Base-by-base conservation (phyloP, 2,797 vertebrate genomes). In the Myotis planiceps region DNA sequence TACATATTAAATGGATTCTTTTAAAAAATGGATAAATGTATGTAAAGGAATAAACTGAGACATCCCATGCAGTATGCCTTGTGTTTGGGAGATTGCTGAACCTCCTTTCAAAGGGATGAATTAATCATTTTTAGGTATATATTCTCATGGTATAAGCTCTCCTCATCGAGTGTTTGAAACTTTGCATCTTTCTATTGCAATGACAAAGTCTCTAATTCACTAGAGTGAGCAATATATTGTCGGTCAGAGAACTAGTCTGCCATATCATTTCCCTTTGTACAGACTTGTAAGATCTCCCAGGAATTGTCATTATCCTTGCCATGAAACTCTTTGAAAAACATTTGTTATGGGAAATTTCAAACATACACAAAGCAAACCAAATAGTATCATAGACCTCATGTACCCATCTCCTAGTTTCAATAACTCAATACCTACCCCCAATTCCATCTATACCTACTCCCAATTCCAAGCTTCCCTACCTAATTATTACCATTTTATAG, bases 61-160 rank as follows among this genome's bases (percentile, higher is more conserved):
- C 9, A 32, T 25, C 0, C 0, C 5, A 39, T 18, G 15, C 1
- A 42, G 9, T 14, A 29, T 0, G 3, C 13, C 8, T 29, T 45
- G 3, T 60, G 23, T 34, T 55, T 47, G 23, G 34, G 18, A 19
- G 8, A 49, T 55, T 12, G 0, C 8, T 13, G 0, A 27, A 13
- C 19, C 9, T 71, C 29, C 19, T 88, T 72, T 60, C 21, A 66
- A 23, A 25, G 3, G n/a, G 8, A 12, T 16, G 60, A n/a, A n/a
- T 10, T 25, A 23, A 18, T 68, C 3, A 14, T 34, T 71, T 51
- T 15, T 39, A 47, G 39, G 10, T 21, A 32, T 34, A 34, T 49
- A 27, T 12, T 51, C 13, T 76, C 25, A 45, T 23, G 0, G 14
- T 12, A 23, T 42, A 19, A 63, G 5, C n/a, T 71, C 14, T 27